Conservation (phyloP, 1,140 invertebrate genomes). For the Drosophila saltans region DNA sequence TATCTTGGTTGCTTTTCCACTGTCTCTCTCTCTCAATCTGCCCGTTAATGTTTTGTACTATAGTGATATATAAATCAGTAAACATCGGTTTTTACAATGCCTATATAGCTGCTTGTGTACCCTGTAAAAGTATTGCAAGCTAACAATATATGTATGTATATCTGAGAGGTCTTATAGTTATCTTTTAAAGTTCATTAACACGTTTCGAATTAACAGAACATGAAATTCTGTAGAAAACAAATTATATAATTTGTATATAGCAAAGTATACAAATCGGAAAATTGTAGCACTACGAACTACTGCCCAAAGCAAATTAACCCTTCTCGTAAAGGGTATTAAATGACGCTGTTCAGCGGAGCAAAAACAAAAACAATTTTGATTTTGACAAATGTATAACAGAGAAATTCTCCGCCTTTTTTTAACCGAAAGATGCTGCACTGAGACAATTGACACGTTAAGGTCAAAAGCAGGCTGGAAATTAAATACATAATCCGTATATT, state of each 20-base stretch:
- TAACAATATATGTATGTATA: no score
- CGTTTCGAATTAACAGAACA: no score
- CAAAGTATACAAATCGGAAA: background rate
- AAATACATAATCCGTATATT: conserved; percentile 58
- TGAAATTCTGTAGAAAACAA: no score
- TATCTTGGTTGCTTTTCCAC: conserved; percentile 1
- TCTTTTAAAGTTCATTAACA: no score
- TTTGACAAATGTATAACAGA: background rate
- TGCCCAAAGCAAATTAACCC: background rate
- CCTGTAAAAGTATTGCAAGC: no score
- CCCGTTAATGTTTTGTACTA: background rate
- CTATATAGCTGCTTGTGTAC: background rate
- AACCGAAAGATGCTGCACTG: background rate
- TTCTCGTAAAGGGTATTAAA: background rate
- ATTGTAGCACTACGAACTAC: background rate
- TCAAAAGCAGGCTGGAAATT: conserved; percentile 36
- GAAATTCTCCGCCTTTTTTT: background rate
- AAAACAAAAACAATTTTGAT: background rate
- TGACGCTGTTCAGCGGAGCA: conserved; percentile 4
- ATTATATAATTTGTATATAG: no score
- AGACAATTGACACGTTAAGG: conserved; percentile 46
- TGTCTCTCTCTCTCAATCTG: background rate
- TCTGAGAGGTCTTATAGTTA: no score
- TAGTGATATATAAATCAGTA: background rate
- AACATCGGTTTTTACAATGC: background rate